These are phyloP conservation scores for Drosophila malerkotliana DNA, from an alignment of 1,140 invertebrate genomes.

Conservation along the genomic window DNA sequence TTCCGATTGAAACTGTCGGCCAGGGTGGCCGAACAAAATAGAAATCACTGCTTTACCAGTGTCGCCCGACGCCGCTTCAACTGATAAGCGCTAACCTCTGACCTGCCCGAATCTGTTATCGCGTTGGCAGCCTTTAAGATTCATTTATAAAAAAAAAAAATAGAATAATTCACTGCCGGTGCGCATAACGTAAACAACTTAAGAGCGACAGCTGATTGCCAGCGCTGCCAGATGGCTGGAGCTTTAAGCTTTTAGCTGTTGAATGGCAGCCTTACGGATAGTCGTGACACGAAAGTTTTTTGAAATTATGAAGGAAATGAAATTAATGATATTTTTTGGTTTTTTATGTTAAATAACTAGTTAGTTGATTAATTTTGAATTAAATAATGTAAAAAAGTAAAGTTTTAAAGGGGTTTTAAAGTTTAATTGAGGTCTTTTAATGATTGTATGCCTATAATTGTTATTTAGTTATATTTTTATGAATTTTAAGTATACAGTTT, in stretches of 20 bases:
- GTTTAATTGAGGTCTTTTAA: too few relatives aligned
- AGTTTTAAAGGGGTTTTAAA: too few relatives aligned
- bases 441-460: too few relatives aligned
- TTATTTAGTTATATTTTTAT: too few relatives aligned
- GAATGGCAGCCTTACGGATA: not conserved
- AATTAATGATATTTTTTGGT: too few relatives aligned
- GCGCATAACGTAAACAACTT: not conserved
- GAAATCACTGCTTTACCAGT: not conserved
- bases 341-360: too few relatives aligned
- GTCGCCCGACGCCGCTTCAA: not conserved
- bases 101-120: slow-evolving; percentile 12
- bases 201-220: not conserved
- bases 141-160: not conserved
- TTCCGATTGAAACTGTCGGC: slow-evolving; percentile 18
- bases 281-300: not conserved
- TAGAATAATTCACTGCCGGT: not conserved
- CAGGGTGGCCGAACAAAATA: not conserved
- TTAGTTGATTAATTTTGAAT: too few relatives aligned
- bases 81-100: slow-evolving; percentile 16
- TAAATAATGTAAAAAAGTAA: too few relatives aligned
- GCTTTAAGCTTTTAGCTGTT: not conserved
- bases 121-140: slow-evolving; percentile 18
- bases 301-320: not conserved
- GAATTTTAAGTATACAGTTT: too few relatives aligned
- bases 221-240: not conserved